Conservation (phyloP, 2,797 vertebrate species). For the Perodicticus potto region DNA sequence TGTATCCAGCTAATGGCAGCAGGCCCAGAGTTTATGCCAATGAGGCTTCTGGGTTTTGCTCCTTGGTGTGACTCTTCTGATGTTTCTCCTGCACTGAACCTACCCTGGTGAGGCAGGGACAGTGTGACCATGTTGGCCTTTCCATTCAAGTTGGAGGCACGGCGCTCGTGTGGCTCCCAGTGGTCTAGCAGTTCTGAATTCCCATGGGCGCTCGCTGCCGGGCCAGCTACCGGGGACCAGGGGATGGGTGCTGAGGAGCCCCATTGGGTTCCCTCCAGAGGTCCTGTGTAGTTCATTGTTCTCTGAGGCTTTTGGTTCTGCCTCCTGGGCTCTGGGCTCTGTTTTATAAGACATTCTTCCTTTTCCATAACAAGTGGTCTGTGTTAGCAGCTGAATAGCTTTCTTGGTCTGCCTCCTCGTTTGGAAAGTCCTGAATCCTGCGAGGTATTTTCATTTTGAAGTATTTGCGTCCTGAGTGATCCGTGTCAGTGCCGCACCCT, state of each 20-base stretch:
- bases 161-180: neutral
- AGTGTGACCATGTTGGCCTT: neutral
- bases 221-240: neutral
- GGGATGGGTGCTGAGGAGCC: neutral
- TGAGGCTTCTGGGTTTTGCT: neutral
- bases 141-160: neutral
- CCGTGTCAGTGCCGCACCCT: neutral
- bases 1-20: neutral
- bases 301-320: neutral
- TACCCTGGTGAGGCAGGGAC: neutral
- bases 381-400: neutral
- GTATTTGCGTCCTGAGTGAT: slow-evolving; percentile 1
- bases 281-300: neutral
- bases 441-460: slow-evolving; percentile 19
- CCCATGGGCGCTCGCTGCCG: neutral
- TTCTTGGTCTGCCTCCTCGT: neutral
- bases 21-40: neutral
- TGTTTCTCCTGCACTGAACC: neutral
- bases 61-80: neutral
- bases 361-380: neutral
- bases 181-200: slow-evolving; percentile 2
- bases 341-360: neutral
- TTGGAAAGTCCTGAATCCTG: neutral
- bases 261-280: neutral
- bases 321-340: neutral